Percentiles rank a stretch among this genome's conserved stretches.
phyloP scores from a whole-genome alignment of 2,797 vertebrate species.

The Notamacropus eugenii region DNA sequence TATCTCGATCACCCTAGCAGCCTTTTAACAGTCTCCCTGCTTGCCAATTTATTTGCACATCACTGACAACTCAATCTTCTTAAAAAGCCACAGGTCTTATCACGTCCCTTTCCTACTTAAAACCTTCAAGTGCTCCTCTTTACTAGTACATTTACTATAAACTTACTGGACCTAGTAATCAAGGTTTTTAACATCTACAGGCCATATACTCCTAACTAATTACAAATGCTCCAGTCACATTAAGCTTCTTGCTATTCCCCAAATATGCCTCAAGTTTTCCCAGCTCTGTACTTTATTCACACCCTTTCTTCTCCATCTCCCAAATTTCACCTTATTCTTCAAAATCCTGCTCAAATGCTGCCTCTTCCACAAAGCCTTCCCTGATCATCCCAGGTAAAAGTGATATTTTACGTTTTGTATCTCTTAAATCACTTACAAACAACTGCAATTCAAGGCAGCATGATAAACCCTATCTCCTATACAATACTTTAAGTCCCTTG shows the following conservation, averaged over 20 bases:
- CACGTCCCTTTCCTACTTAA: not conserved
- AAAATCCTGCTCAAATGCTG: slow-evolving; percentile 15
- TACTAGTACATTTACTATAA: not conserved
- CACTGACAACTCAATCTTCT: not conserved
- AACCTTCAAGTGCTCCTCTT: no score
- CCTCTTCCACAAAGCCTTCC: slow-evolving; percentile 21
- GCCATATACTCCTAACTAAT: not conserved
- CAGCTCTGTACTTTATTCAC: no score
- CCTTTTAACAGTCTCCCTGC: not conserved
- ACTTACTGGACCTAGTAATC: not conserved
- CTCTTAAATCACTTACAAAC: slow-evolving; percentile 4
- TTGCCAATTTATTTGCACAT: not conserved
- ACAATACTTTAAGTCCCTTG: no score
- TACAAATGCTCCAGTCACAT: not conserved
- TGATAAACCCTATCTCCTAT: no score
- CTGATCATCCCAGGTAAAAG: slow-evolving; percentile 26
- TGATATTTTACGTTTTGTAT: not conserved
- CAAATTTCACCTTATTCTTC: not conserved
- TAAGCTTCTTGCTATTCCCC: not conserved
- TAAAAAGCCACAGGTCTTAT: not conserved
- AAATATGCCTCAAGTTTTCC: not conserved
- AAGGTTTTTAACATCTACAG: not conserved
- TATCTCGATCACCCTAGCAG: not conserved
- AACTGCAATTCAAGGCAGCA: not conserved
- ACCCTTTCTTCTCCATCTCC: no score